Conservation (phyloP, 92 coral and sea anemone genomes). For the Parazoanthus swiftii region DNA sequence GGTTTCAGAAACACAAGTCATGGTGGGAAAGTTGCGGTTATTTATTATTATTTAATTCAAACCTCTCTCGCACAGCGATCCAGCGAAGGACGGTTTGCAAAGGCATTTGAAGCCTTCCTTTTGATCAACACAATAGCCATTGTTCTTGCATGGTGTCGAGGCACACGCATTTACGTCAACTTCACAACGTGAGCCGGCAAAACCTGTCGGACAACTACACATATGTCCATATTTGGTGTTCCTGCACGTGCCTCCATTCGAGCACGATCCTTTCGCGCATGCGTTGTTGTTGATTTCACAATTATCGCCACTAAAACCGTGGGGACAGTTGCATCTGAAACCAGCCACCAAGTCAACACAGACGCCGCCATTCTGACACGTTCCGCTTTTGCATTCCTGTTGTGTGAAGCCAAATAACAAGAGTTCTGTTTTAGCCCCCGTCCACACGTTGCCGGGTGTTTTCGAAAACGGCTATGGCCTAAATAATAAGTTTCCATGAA, state of each 20-base stretch:
- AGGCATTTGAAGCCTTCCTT: constrained; percentile 75
- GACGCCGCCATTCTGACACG: constrained; percentile 87
- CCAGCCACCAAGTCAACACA: constrained; percentile 64
- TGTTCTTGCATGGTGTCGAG: constrained; percentile 81
- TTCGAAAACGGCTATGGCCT: too few species aligned
- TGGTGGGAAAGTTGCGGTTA: not conserved
- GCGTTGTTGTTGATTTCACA: constrained; percentile 84
- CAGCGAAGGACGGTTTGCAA: constrained; percentile 80
- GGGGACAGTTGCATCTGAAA: constrained; percentile 70
- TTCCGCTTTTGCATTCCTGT: constrained; percentile 77
- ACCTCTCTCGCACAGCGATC: constrained; percentile 85
- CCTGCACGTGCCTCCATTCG: constrained; percentile 71
- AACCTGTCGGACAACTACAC: constrained; percentile 78
- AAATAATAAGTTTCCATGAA: too few species aligned
- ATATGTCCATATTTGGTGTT: constrained; percentile 73
- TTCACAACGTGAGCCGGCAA: constrained; percentile 75
- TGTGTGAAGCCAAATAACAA: not conserved
- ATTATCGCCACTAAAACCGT: constrained; percentile 82
- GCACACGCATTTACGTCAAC: constrained; percentile 80
- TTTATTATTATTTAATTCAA: not conserved
- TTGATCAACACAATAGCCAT: constrained; percentile 83
- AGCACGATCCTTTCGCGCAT: constrained; percentile 83
- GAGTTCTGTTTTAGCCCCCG: not conserved
- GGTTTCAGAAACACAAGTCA: not conserved
- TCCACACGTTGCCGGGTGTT: too few species aligned